These are phyloP conservation scores for Zosterops japonicus DNA, from an alignment of 2,113 vertebrate species.

Conservation along the genomic window DNA sequence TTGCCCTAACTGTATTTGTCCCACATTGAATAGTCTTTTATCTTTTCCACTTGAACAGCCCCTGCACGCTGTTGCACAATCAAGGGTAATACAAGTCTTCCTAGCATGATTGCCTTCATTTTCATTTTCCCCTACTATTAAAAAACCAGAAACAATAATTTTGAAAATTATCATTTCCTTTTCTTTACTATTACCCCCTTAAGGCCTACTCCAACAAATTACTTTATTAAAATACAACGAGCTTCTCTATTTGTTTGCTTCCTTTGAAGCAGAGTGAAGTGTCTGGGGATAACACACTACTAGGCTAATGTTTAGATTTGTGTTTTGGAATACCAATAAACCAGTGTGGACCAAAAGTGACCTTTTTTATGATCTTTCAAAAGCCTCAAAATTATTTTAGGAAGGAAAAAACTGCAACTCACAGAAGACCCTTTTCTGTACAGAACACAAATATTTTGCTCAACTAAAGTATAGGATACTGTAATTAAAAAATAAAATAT, in stretches of 20 bases:
- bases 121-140: neutral
- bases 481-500: neutral
- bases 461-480: neutral
- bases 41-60: neutral
- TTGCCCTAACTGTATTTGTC: constrained; percentile 36
- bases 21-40: neutral
- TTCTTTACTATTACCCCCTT: neutral
- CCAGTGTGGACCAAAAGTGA: neutral
- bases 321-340: neutral
- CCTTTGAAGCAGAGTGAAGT: neutral
- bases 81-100: neutral
- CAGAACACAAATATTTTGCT: neutral
- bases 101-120: neutral
- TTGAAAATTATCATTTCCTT: neutral
- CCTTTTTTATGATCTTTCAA: neutral
- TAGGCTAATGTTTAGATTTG: neutral
- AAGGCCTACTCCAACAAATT: neutral
- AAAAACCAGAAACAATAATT: constrained; percentile 1
- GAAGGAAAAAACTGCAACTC: neutral
- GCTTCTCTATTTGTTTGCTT: neutral
- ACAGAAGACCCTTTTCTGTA: neutral
- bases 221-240: neutral
- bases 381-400: neutral
- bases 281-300: neutral
- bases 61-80: neutral